These are phyloP conservation scores for Saccostrea cuccullata DNA, from an alignment of 1,140 invertebrate genomes.

Conservation along the genomic window DNA sequence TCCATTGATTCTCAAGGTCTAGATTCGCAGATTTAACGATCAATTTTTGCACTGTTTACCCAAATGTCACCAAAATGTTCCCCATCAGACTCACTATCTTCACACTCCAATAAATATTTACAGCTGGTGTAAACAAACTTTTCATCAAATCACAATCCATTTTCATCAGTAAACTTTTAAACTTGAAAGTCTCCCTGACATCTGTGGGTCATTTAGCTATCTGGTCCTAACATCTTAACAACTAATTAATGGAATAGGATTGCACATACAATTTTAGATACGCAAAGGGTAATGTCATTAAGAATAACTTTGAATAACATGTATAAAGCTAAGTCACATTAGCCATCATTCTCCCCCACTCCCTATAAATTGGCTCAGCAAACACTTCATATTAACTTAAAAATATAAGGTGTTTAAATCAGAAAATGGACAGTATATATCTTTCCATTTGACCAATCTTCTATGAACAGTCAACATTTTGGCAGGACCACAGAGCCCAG, in stretches of 20 bases:
- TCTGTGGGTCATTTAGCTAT: background rate
- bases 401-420: no score
- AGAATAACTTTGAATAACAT: no score
- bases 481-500: no score
- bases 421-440: no score
- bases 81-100: background rate
- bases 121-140: background rate
- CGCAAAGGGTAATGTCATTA: no score
- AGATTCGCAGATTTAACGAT: background rate
- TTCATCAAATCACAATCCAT: background rate
- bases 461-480: no score
- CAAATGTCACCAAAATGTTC: background rate
- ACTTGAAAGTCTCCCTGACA: background rate
- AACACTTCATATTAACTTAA: no score
- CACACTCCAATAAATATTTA: slow-evolving; percentile 13
- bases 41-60: background rate
- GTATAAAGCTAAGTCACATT: no score
- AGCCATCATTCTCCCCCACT: no score
- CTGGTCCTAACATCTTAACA: background rate
- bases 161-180: slow-evolving; percentile 22
- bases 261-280: background rate
- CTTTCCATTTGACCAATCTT: no score
- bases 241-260: background rate
- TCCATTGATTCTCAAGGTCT: no score
- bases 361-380: no score